phyloP scores from a whole-genome alignment of 2,113 vertebrate species.

The Phoxinus phoxinus region DNA sequence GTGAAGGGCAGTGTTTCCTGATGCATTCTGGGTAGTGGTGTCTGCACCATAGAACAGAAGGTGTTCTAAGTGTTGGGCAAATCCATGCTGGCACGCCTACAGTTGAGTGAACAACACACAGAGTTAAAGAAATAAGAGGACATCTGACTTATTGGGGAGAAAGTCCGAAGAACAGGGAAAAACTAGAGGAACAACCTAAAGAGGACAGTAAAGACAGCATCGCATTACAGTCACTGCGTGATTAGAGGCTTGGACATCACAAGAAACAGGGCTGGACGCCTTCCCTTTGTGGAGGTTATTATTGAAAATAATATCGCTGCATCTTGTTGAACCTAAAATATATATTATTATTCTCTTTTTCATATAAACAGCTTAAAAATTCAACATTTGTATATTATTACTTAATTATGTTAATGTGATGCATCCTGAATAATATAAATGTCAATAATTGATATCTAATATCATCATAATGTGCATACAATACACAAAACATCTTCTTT shows the following conservation, averaged over 20 bases:
- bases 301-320: background rate
- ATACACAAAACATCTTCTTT: no score
- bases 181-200: background rate
- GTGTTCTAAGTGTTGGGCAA: constrained; percentile 91
- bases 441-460: no score
- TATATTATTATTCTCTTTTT: background rate
- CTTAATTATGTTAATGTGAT: no score
- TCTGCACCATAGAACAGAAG: constrained; percentile 92
- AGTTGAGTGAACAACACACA: constrained; percentile 15
- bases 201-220: background rate
- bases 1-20: constrained; percentile 90
- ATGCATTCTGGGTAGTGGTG: constrained; percentile 86
- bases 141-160: background rate
- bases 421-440: no score
- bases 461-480: no score
- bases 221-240: no score
- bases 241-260: no score
- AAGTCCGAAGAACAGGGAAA: background rate
- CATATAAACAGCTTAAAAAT: no score
- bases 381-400: no score
- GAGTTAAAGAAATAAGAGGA: constrained; percentile 15
- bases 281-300: background rate
- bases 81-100: constrained; percentile 83
- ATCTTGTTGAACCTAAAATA: background rate
- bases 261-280: no score